Percentiles rank a stretch among this genome's conserved stretches.
phyloP scores from a whole-genome alignment of 2,113 vertebrate species.

The Leptocoma aspasia region DNA sequence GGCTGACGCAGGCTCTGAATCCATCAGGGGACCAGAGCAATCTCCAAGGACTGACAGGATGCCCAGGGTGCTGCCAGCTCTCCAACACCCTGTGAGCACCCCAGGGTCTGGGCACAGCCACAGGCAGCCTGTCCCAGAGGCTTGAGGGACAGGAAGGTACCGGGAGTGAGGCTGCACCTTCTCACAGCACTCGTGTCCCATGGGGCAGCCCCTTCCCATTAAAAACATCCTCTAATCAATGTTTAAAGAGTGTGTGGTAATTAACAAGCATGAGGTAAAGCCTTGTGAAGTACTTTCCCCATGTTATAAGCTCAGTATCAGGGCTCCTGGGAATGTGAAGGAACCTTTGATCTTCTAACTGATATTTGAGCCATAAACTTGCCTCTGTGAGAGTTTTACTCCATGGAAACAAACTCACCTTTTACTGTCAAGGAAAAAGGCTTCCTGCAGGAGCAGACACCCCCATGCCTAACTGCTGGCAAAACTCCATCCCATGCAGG shows the following conservation, averaged over 20 bases:
- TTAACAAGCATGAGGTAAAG: constrained; percentile 26
- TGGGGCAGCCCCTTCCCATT: background rate
- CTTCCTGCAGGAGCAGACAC: background rate
- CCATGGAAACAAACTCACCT: background rate
- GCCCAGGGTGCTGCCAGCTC: background rate
- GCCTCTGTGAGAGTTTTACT: background rate
- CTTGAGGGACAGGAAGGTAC: background rate
- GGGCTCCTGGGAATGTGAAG: background rate
- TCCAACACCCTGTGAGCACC: background rate
- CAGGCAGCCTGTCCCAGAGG: background rate
- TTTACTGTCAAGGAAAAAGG: background rate
- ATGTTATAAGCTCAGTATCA: background rate
- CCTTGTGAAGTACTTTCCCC: background rate
- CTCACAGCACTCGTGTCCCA: background rate
- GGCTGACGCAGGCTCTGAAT: background rate
- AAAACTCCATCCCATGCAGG: background rate
- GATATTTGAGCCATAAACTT: background rate
- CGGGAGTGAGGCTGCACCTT: background rate
- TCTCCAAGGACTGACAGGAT: background rate
- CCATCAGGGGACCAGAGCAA: background rate
- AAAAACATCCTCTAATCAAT: constrained; percentile 3
- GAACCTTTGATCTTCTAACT: constrained; percentile 44
- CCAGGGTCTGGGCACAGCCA: background rate
- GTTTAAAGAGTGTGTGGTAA: background rate
- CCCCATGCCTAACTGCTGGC: background rate